Base-by-base conservation (phyloP, 2,888 invertebrate species). In the Uloborus plumipes region DNA sequence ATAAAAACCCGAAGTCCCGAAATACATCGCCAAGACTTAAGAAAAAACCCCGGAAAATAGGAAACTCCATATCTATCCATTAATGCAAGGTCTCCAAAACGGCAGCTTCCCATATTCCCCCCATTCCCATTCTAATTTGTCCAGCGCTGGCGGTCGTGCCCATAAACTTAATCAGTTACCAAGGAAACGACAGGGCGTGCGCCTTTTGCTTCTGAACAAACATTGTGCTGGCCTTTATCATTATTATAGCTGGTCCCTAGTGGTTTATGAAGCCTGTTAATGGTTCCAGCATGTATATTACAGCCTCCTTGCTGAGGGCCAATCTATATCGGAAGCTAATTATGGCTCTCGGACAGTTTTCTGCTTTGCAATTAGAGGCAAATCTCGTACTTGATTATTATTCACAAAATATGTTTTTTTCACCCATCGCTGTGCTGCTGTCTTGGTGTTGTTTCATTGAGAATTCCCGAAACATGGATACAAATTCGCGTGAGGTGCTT, bases 161-260 rank as follows among this genome's bases (percentile, higher is more conserved):
- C 80, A 70, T 81, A 81, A 81, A 81, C 80, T 81, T 75, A 81
- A 74, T 81, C 80, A 74, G 80, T 81, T 70, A 69, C 80, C 80
- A 70, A 62, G 80, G 80, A 64, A 74, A 81, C 80, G 20, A 50
- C 50, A 70, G 80, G 80, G 80, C 74, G 80, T 74, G 64, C 74
- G 80, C 80, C 50, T 81, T 81, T 70, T 74, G 74, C 74, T 64
- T 81, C 80, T 74, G 80, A 74, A 81, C 70, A 81, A 81, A 81
- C 80, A 74, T 39, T 70, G 74, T 49, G 80, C 67, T 65, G 59
- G 58, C 73, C 74, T 74, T 81, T 74, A 74, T 74, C 70, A 65
- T 75, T 81, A 80, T 80, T 80, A 74, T 65, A 74, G 67, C 66
- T 9, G 49, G 65, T 66, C 72, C 77, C 71, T 55, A 62, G 80